phyloP scores from a whole-genome alignment of 2,888 invertebrate genomes.

The Ceriagrion tenellum region DNA sequence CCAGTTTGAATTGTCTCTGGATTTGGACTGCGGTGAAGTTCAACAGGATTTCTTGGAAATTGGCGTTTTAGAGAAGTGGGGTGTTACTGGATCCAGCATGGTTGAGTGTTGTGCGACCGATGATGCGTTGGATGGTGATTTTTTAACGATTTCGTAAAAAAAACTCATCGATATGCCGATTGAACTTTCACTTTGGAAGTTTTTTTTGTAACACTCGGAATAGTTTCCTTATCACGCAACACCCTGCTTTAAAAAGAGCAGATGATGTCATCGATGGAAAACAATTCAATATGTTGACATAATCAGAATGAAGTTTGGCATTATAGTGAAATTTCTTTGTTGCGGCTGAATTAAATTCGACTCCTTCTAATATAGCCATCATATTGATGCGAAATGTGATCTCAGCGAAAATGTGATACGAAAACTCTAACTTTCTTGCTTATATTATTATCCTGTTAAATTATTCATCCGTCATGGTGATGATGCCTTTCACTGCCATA shows the following conservation, averaged over 20 bases:
- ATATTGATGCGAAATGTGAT: not conserved
- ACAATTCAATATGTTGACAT: not conserved
- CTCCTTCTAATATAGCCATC: not conserved
- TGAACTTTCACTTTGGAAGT: not conserved
- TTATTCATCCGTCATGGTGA: not conserved
- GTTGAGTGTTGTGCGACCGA: not conserved
- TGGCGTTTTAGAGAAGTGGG: constrained; percentile 59
- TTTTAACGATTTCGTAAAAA: constrained; percentile 51
- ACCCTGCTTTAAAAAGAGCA: not conserved
- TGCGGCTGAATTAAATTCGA: not conserved
- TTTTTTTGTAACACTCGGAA: not conserved
- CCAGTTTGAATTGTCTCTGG: constrained; percentile 57
- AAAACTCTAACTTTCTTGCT: not conserved
- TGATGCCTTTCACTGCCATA: not conserved
- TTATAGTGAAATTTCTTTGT: not conserved
- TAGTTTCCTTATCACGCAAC: not conserved
- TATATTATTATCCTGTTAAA: not conserved
- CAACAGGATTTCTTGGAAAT: constrained; percentile 61
- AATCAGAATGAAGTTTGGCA: not conserved
- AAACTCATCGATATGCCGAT: not conserved
- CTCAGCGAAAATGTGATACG: not conserved
- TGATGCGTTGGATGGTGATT: constrained; percentile 37
- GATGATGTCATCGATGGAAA: not conserved
- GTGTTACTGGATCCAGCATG: constrained; percentile 41
- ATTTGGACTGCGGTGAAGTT: constrained; percentile 51